Base-by-base conservation (phyloP, 1,140 invertebrate species). In the Drosophila micromelanica region DNA sequence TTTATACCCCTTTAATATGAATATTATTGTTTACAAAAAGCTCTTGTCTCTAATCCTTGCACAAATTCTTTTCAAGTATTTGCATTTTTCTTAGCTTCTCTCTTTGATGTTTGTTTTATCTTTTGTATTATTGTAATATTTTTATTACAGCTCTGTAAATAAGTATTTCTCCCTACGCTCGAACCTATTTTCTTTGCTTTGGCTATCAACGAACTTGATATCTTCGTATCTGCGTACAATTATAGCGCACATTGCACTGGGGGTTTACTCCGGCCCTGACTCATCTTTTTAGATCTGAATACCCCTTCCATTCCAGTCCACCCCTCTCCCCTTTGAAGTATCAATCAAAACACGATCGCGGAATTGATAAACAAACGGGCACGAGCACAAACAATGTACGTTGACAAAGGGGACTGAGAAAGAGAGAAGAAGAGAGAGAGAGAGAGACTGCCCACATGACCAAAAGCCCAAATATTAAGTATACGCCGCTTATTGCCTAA, bases 401-500 rank as follows among this genome's bases (percentile, higher is more conserved):
- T 17, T 17, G 17, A 17, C 17, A 17, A 2, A 17, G 13, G 37
- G 9, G 23, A 27, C 5, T 0, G 27, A 6, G 27, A 27, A 1
- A 6, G 27, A 5, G 27, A 5, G 5, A 27, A 5, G 6, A 5
- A 5, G 27, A 27, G 27, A 27, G 27, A 27, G 27, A 5, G 27
- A 6, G 27, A 5, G 27, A 27, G 23, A 6, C 13, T 11, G 20
- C 27, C 32, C 65, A 54, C 57, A 61, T 69, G 65, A 69, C 40
- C 57, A n/a, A 12, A 57, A 12, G 4, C 3, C 5, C 55, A 9
- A 13, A 11, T 57, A 76, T 84, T 56, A 49, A 73, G 73, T 67
- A 79, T 84, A 84, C 80, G 76, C 76, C 72, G 45, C 20, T 67
- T 73, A 59, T 6, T 63, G 27, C 32, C 11, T 45, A 65, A 32